Evolutionary conservation across 2,888 invertebrate species (phyloP), one percentile per base, ranked within the genome.

Genomic region (Euzetes globulus): DNA sequence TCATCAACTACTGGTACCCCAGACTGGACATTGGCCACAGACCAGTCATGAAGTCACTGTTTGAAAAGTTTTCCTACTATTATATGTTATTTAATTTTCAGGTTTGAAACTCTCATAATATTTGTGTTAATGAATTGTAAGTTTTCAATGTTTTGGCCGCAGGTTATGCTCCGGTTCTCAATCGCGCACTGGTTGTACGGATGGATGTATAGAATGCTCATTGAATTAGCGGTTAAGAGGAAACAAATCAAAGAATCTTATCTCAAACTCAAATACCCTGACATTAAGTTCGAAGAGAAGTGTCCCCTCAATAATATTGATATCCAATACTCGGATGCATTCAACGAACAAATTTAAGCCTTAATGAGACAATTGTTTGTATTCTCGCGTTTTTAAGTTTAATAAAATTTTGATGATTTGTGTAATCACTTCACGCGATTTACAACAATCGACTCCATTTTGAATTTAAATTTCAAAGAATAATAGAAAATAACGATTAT

Each of bases 241-340:
- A 29, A 19, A 63, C 63, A 37, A 19, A 29, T 63, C 63, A 63
- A 37, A 63, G 63, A 63, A 37, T 4, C 1, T n/a, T 33, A n/a
- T 33, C 33, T 63, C 17, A 63, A 63, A 19, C 17, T n/a, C 0
- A 63, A 11, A 63, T 63, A 63, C 11, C 15, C 15, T 4, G 63
- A 37, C 19, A n/a, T 63, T 1, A 63, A 37, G 6, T 63, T 33
- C 27, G 63, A 63, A 17, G 63, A 63, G n/a, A 63, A 63, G 37
- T 63, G 63, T 63, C 63, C 63, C 1, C 29, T 63, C 1, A 63
- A 63, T 63, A 22, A 58, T 15, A 63, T 63, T 27, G 63, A 63
- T 63, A 63, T 63, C 4, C 11, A 37, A 63, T 63, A 63, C 27
- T n/a, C 19, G n/a, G 63, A 63, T 37, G 63, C 63, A 2, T 63